phyloP scores from a whole-genome alignment of 2,113 vertebrate genomes.

The Mixornis gularis region DNA sequence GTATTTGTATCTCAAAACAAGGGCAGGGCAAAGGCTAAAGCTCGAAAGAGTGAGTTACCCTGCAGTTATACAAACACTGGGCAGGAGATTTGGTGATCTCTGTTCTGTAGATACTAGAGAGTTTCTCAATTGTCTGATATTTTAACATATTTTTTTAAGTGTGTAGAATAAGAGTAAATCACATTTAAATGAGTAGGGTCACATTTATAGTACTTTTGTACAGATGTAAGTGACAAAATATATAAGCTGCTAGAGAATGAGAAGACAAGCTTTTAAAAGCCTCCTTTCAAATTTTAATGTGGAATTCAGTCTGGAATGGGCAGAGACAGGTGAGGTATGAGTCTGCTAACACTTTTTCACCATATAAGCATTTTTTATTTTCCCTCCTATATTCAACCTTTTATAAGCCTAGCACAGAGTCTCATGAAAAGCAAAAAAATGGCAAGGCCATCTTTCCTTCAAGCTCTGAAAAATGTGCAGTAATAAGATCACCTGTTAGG shows the following conservation, averaged over 20 bases:
- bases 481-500: not conserved
- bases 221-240: not conserved
- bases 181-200: not conserved
- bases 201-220: not conserved
- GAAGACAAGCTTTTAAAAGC: not conserved
- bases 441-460: not conserved
- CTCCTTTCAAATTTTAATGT: not conserved
- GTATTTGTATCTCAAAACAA: not conserved
- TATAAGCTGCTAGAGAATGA: not conserved
- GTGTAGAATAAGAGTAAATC: not conserved
- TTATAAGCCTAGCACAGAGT: not conserved
- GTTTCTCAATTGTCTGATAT: not conserved
- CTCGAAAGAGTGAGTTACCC: not conserved
- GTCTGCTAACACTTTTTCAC: not conserved
- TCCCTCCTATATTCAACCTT: not conserved
- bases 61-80: not conserved
- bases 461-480: not conserved
- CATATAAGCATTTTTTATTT: not conserved
- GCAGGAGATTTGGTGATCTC: not conserved
- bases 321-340: not conserved
- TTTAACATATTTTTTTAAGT: not conserved
- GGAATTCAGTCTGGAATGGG: not conserved
- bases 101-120: not conserved
- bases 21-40: slow-evolving; percentile 9
- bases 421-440: not conserved